A percentile compares a stretch with the other conserved stretches of the same genome.
Conservation (phyloP, 1,140 invertebrate species). For the Drosophila ogumai region DNA sequence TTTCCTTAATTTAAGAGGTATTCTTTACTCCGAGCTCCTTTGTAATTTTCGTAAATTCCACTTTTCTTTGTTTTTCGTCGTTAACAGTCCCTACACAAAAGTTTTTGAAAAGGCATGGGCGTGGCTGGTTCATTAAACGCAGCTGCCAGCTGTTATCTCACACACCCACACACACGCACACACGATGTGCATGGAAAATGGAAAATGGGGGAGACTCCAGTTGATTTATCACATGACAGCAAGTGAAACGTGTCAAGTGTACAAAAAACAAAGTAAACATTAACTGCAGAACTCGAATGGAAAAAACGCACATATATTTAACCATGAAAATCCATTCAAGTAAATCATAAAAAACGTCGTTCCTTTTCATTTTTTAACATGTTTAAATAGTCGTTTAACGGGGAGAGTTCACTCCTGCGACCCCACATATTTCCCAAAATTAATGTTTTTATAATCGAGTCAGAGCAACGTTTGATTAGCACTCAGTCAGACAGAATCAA, state of each 20-base stretch:
- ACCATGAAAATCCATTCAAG: conserved; percentile 28
- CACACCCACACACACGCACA: conserved; percentile 29
- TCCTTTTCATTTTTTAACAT: conserved; percentile 36
- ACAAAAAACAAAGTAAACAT: conserved; percentile 71
- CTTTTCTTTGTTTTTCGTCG: conserved; percentile 22
- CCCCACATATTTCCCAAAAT: conserved; percentile 22
- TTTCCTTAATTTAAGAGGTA: neutral
- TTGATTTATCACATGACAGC: conserved; percentile 76
- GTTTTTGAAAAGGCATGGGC: conserved; percentile 67
- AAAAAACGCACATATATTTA: conserved; percentile 50
- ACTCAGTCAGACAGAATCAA: conserved; percentile 62
- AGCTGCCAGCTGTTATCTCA: conserved; percentile 75
- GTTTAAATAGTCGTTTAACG: conserved; percentile 44
- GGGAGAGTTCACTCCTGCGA: neutral
- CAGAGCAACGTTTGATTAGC: conserved; percentile 68
- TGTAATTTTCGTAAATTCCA: neutral
- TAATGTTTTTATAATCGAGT: conserved; percentile 80
- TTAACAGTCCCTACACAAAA: conserved; percentile 63
- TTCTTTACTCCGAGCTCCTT: conserved; percentile 1
- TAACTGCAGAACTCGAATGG: conserved; percentile 63
- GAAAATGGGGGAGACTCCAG: conserved; percentile 20
- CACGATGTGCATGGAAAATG: conserved; percentile 25
- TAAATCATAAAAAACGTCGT: conserved; percentile 26
- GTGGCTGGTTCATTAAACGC: conserved; percentile 79
- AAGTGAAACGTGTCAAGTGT: conserved; percentile 76